These are phyloP conservation scores for Actinemys pallida DNA, from an alignment of 2,113 vertebrate species.

Conservation along the genomic window DNA sequence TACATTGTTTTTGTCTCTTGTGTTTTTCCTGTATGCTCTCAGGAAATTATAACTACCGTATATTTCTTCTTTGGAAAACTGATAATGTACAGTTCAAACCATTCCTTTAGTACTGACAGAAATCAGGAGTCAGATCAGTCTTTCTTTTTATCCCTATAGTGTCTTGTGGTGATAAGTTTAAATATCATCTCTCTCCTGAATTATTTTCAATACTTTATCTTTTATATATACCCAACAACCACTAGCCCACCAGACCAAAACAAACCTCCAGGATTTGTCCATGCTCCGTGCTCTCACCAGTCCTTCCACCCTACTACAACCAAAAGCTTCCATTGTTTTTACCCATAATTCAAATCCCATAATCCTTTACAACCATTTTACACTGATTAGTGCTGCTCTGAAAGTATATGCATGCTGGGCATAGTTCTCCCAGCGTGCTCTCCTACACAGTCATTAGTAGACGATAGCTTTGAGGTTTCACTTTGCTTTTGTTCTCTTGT, in stretches of 20 bases:
- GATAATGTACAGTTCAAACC: background rate
- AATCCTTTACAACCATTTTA: conserved; percentile 3
- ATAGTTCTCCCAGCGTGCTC: background rate
- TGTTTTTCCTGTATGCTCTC: background rate
- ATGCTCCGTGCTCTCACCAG: background rate
- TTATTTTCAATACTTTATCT: background rate
- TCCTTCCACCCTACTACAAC: background rate
- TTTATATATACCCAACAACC: background rate
- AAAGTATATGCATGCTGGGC: background rate
- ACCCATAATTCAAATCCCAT: background rate
- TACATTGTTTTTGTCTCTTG: background rate
- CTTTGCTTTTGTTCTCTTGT: conserved; percentile 28
- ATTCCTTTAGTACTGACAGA: background rate
- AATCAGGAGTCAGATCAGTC: background rate
- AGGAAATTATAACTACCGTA: background rate
- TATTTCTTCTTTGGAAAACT: background rate
- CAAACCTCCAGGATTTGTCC: background rate
- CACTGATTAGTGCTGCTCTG: background rate
- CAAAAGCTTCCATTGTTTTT: background rate
- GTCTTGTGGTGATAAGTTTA: background rate
- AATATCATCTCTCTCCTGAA: background rate
- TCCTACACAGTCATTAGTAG: background rate
- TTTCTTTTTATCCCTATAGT: background rate
- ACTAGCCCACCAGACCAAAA: background rate
- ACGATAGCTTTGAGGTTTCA: background rate